Evolutionary conservation across 2,113 vertebrate species (phyloP).

Genomic region (Eulemur macaco): DNA sequence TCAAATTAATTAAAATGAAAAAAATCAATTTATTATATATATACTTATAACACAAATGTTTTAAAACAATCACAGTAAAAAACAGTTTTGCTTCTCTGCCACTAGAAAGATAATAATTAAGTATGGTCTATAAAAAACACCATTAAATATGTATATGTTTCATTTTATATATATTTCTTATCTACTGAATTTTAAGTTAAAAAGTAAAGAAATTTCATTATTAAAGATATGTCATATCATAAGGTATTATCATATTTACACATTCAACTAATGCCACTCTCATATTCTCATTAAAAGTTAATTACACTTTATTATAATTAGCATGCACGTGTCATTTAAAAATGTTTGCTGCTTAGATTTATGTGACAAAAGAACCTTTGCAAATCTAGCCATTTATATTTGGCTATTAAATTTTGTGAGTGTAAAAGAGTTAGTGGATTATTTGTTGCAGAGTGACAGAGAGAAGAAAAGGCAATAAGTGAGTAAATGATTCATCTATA

Average conservation of each 20-base stretch:
- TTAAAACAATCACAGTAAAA: neutral
- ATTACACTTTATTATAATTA: neutral
- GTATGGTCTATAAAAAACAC: neutral
- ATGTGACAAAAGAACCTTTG: neutral
- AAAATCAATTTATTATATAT: neutral
- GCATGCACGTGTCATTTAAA: neutral
- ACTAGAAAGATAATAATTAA: neutral
- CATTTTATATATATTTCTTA: neutral
- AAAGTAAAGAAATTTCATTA: neutral
- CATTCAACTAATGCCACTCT: neutral
- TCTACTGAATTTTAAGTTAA: neutral
- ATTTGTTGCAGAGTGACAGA: neutral
- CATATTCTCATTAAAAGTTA: neutral
- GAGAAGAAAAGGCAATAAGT: neutral
- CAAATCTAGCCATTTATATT: neutral
- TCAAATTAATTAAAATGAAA: too few species aligned
- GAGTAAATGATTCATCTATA: neutral
- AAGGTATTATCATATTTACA: neutral
- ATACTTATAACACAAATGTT: neutral
- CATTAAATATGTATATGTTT: neutral
- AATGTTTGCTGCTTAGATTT: neutral
- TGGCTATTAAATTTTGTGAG: neutral
- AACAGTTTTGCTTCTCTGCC: neutral
- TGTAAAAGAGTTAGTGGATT: neutral
- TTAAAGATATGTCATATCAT: neutral